These are phyloP conservation scores for Perizoma flavofasciatum DNA, from an alignment of 2,888 invertebrate genomes.

Conservation along the genomic window DNA sequence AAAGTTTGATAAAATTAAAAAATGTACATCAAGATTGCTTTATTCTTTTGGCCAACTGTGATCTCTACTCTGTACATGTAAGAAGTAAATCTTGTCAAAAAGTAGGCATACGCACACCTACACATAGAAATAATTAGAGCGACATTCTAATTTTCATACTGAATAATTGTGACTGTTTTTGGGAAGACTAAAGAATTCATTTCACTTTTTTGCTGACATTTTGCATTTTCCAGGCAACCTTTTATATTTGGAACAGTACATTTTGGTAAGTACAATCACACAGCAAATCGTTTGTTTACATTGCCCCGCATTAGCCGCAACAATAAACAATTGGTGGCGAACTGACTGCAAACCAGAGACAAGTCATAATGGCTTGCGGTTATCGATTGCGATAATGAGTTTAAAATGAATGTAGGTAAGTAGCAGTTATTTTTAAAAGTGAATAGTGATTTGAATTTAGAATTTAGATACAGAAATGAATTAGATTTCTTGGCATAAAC, in stretches of 20 bases:
- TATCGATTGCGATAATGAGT: slow-evolving; percentile 14
- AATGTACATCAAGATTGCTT: no score
- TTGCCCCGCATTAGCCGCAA: slow-evolving; percentile 34
- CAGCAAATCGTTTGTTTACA: slow-evolving; percentile 31
- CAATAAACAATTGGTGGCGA: slow-evolving; percentile 42
- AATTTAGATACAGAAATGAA: no score
- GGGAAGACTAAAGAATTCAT: no score
- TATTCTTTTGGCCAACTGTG: no score
- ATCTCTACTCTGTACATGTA: no score
- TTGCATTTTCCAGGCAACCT: neutral
- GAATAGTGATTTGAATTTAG: no score
- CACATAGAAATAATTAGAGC: no score
- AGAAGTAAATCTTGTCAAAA: no score
- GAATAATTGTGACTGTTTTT: no score
- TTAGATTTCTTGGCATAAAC: no score
- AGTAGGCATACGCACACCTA: no score
- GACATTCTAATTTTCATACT: no score
- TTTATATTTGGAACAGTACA: slow-evolving; percentile 19
- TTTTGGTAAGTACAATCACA: slow-evolving; percentile 26
- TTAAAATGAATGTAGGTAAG: slow-evolving; percentile 2
- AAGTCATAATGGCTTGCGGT: slow-evolving; percentile 30
- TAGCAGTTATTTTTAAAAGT: neutral
- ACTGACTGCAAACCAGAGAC: slow-evolving; percentile 31
- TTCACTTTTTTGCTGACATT: neutral
- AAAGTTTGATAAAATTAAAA: neutral